phyloP scores from a whole-genome alignment of 2,888 invertebrate genomes.

The Mechanitis mazaeus region DNA sequence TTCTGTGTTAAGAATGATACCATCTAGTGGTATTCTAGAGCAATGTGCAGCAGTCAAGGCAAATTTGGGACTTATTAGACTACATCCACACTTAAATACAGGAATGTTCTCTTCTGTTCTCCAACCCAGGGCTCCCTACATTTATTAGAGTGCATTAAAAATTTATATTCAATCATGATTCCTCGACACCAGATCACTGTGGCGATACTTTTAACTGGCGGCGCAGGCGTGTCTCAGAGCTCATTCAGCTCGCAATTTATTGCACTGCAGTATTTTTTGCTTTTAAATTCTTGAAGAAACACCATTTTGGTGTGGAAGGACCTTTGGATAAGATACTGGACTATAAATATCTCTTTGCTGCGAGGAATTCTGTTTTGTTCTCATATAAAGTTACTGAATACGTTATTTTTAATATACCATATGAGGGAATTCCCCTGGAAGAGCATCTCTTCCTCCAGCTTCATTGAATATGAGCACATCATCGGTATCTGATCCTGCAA shows the following conservation, averaged over 20 bases:
- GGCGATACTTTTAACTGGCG: too few species aligned
- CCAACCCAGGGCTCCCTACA: conserved; percentile 48
- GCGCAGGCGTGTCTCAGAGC: too few species aligned
- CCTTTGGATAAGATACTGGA: too few species aligned
- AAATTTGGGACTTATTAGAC: conserved; percentile 48
- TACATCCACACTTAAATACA: conserved; percentile 78
- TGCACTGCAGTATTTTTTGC: too few species aligned
- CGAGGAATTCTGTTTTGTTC: too few species aligned
- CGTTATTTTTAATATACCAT: not conserved
- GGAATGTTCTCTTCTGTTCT: conserved; percentile 37
- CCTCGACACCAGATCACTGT: too few species aligned
- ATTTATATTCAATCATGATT: too few species aligned
- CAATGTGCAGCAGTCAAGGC: conserved; percentile 85
- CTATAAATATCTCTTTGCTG: too few species aligned
- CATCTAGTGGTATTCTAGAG: conserved; percentile 38
- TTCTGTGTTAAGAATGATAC: conserved; percentile 34
- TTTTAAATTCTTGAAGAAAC: too few species aligned
- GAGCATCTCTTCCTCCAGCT: not conserved
- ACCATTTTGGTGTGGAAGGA: too few species aligned
- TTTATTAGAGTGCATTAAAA: not conserved
- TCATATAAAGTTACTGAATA: too few species aligned
- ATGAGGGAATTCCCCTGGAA: not conserved
- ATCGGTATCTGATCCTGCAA: not conserved
- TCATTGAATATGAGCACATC: not conserved
- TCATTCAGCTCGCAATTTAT: too few species aligned